phyloP scores from a whole-genome alignment of 2,797 vertebrate species.

The Neosalanx taihuensis region DNA sequence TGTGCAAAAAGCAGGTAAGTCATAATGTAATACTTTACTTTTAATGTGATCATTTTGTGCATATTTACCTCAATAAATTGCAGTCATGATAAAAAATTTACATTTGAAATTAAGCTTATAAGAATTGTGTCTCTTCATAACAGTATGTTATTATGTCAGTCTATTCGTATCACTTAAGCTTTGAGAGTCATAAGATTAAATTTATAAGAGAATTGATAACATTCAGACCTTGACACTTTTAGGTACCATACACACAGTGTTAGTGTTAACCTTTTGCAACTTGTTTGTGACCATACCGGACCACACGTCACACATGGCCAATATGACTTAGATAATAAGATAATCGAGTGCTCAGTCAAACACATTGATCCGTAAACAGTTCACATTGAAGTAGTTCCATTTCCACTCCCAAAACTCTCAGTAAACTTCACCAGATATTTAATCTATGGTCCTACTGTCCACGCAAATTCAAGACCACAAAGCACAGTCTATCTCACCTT shows the following conservation, averaged over 20 bases:
- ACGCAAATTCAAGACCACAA: background rate
- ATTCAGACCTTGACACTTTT: slow-evolving; percentile 34
- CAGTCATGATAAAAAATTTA: too few species aligned
- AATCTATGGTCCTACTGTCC: background rate
- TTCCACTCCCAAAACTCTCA: background rate
- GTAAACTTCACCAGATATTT: background rate
- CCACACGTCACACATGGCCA: background rate
- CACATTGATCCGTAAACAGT: background rate
- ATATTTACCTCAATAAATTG: too few species aligned
- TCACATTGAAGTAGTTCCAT: background rate
- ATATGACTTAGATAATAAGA: background rate
- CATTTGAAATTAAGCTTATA: too few species aligned
- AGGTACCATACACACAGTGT: slow-evolving; percentile 1
- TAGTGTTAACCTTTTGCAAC: background rate
- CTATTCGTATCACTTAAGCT: slow-evolving; percentile 36
- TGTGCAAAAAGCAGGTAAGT: background rate
- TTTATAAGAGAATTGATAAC: slow-evolving; percentile 13
- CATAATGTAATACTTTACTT: too few species aligned
- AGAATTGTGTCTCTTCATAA: too few species aligned
- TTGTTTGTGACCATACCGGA: background rate
- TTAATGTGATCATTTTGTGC: too few species aligned
- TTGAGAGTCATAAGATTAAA: slow-evolving; percentile 34
- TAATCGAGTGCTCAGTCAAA: background rate
- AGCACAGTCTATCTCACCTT: slow-evolving; percentile 21
- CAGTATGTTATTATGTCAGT: slow-evolving; percentile 43